Evolutionary conservation across 2,113 vertebrate genomes (phyloP).

Genomic region (Hippolais icterina): DNA sequence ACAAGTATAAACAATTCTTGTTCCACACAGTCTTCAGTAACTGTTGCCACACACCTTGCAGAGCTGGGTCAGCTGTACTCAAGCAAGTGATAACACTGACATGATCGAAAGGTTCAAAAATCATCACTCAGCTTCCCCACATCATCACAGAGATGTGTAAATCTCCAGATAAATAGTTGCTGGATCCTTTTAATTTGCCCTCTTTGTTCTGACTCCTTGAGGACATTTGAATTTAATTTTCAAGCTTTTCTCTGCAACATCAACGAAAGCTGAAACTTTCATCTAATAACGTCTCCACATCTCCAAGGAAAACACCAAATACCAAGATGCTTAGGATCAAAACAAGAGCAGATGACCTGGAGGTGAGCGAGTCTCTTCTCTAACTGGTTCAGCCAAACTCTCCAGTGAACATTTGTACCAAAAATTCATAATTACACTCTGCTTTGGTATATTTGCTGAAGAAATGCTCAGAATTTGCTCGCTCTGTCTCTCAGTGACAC

Average conservation of each 20-base stretch:
- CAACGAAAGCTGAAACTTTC: conserved; percentile 35
- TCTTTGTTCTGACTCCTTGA: conserved; percentile 55
- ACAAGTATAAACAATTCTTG: conserved; percentile 7
- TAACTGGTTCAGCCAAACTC: conserved; percentile 46
- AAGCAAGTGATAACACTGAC: neutral
- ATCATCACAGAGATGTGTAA: neutral
- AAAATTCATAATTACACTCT: conserved; percentile 10
- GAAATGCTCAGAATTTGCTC: neutral
- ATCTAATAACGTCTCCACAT: conserved; percentile 29
- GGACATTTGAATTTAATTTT: conserved; percentile 52
- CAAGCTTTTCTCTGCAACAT: conserved; percentile 33
- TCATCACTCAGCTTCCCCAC: neutral
- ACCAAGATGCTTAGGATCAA: conserved; percentile 26
- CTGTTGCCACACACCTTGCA: neutral
- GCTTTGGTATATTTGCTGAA: conserved; percentile 1
- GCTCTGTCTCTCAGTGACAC: neutral
- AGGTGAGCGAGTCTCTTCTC: conserved; percentile 21
- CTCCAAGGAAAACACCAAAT: conserved; percentile 32
- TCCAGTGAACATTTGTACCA: neutral
- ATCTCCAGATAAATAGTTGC: conserved; percentile 32
- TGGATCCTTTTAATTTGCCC: conserved; percentile 53
- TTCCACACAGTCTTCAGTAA: neutral
- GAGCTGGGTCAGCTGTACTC: conserved; percentile 4
- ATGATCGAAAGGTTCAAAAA: neutral
- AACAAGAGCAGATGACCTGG: conserved; percentile 36